phyloP scores from a whole-genome alignment of 2,797 vertebrate species.

The Denticeps clupeoides region DNA sequence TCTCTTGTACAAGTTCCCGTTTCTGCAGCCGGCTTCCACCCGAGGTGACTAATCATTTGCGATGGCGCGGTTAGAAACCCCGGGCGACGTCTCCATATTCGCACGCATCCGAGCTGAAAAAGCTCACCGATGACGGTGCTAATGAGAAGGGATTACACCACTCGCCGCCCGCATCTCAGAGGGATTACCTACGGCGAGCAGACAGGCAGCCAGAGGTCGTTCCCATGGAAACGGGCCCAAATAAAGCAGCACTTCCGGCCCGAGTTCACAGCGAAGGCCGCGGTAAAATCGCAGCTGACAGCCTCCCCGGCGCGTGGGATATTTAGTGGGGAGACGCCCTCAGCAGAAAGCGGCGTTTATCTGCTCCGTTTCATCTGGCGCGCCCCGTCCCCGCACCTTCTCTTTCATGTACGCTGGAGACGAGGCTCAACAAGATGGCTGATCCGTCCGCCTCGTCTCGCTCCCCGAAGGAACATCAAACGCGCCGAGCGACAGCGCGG shows the following conservation, averaged over 20 bases:
- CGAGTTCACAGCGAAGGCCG: constrained; percentile 26
- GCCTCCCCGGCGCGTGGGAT: constrained; percentile 19
- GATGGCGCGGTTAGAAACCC: constrained; percentile 20
- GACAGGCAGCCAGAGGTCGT: constrained; percentile 27
- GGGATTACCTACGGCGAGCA: constrained; percentile 32
- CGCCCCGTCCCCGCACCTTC: neutral
- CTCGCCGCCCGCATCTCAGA: constrained; percentile 33
- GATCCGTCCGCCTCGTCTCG: constrained; percentile 7
- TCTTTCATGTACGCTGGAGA: constrained; percentile 18
- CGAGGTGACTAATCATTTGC: constrained; percentile 27
- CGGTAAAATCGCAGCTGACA: constrained; percentile 17
- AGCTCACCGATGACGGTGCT: constrained; percentile 21
- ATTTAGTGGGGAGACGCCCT: constrained; percentile 21
- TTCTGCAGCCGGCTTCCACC: too few relatives aligned
- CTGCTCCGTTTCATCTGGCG: too few relatives aligned
- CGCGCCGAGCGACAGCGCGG: constrained; percentile 17
- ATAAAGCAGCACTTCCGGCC: too few relatives aligned
- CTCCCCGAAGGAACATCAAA: constrained; percentile 40
- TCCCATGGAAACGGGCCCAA: constrained; percentile 30
- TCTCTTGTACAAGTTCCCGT: too few relatives aligned
- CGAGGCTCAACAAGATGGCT: constrained; percentile 30
- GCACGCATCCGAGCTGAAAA: constrained; percentile 23
- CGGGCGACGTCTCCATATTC: constrained; percentile 18
- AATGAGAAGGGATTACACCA: constrained; percentile 39
- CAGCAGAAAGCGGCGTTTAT: constrained; percentile 2